phyloP scores from a whole-genome alignment of 1,140 invertebrate genomes.

The Pseudobourletiella spinata region DNA sequence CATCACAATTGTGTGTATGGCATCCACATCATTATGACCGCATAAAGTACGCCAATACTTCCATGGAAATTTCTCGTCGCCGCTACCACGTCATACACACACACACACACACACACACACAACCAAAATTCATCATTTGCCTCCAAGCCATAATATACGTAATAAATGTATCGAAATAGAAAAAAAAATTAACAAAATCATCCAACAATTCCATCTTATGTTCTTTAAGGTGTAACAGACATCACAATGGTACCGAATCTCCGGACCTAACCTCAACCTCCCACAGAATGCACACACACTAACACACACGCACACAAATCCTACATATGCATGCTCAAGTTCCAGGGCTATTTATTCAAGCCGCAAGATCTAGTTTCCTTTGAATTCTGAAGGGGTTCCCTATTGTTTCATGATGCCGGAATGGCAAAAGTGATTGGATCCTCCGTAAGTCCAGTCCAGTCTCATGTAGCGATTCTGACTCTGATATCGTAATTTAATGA shows the following conservation, averaged over 20 bases:
- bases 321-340: background rate
- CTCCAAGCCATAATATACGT: background rate
- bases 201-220: too few relatives aligned
- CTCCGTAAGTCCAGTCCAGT: background rate
- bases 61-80: background rate
- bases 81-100: background rate
- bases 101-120: background rate
- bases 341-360: slow-evolving; percentile 9
- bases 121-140: background rate
- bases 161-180: too few relatives aligned
- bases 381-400: too few relatives aligned
- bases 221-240: too few relatives aligned
- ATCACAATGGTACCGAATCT: too few relatives aligned
- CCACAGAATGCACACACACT: background rate
- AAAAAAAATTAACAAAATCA: too few relatives aligned
- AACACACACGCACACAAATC: background rate
- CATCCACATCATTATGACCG: background rate
- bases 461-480: background rate
- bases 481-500: slow-evolving; percentile 8
- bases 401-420: too few relatives aligned
- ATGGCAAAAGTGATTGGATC: slow-evolving; percentile 10
- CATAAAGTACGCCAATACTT: background rate
- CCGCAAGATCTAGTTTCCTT: slow-evolving; percentile 8
- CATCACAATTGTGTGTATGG: background rate
- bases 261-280: too few relatives aligned